Evolutionary conservation across 1,140 invertebrate species (phyloP).

Genomic region (Diorhabda sublineata): DNA sequence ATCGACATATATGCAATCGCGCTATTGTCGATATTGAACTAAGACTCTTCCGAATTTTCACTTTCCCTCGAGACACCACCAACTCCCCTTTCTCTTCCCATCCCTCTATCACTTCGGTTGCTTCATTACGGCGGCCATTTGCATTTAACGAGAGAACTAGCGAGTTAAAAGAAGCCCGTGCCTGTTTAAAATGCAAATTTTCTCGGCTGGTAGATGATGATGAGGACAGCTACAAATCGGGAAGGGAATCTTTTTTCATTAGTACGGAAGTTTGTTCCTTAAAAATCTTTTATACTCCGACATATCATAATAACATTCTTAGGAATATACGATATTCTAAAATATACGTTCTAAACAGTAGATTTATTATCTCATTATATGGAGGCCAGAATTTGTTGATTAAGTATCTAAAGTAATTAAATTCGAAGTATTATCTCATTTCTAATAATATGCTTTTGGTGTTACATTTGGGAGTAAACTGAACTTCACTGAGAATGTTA

Average conservation of each 20-base stretch:
- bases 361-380: no score
- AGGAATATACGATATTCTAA: no score
- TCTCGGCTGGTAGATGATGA: slow-evolving; percentile 17
- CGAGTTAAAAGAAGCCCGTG: slow-evolving; percentile 34
- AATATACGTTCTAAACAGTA: no score
- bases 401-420: no score
- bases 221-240: neutral
- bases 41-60: neutral
- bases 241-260: neutral
- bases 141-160: slow-evolving; percentile 33
- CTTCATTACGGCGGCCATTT: slow-evolving; percentile 38
- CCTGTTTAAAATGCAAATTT: slow-evolving; percentile 22
- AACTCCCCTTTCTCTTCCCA: slow-evolving; percentile 8
- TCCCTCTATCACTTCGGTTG: slow-evolving; percentile 11
- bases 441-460: no score
- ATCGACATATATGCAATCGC: no score
- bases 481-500: no score
- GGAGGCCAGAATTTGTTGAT: no score
- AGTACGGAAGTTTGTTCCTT: neutral
- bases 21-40: no score
- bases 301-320: no score
- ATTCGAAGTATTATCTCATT: no score
- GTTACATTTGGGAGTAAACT: no score
- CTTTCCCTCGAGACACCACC: neutral
- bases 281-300: neutral